phyloP scores from a whole-genome alignment of 2,888 invertebrate species.

The Meganola albula region DNA sequence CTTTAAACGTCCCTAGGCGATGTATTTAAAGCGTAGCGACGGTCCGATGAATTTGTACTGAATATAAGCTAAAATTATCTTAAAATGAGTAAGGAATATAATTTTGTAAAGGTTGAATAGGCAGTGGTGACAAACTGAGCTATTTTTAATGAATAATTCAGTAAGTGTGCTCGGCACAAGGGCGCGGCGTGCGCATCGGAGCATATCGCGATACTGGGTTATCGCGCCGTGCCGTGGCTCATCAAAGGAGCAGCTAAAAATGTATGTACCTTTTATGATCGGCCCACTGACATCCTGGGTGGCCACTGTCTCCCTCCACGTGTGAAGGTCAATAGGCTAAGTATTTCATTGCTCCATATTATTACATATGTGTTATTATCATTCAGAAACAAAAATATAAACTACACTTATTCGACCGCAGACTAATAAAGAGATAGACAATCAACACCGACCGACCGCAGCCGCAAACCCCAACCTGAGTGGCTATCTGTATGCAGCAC shows the following conservation, averaged over 20 bases:
- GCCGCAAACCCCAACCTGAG: constrained; percentile 40
- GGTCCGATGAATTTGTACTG: too few relatives aligned
- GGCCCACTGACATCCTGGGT: constrained; percentile 35
- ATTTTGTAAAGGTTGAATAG: too few relatives aligned
- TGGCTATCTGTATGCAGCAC: constrained; percentile 35
- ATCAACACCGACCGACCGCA: constrained; percentile 42
- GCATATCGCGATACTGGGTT: constrained; percentile 48
- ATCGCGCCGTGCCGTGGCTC: constrained; percentile 50
- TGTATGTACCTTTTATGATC: constrained; percentile 51
- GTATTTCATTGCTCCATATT: too few relatives aligned
- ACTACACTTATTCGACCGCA: constrained; percentile 6
- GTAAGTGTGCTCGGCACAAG: constrained; percentile 23
- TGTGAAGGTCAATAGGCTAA: constrained; percentile 22
- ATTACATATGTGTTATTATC: too few relatives aligned
- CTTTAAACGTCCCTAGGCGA: too few relatives aligned
- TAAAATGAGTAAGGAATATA: too few relatives aligned
- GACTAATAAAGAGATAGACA: constrained; percentile 24
- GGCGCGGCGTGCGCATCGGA: constrained; percentile 34
- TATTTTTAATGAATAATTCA: constrained; percentile 18
- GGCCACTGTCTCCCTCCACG: constrained; percentile 35
- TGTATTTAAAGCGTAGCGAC: too few relatives aligned
- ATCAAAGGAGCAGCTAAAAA: constrained; percentile 59
- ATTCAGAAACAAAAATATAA: too few relatives aligned
- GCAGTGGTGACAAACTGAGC: constrained; percentile 10
- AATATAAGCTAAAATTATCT: too few relatives aligned